A percentile compares a stretch with the other conserved stretches of the same genome.
These are phyloP conservation scores for Tinea pellionella DNA, from an alignment of 2,888 invertebrate species.

Conservation along the genomic window DNA sequence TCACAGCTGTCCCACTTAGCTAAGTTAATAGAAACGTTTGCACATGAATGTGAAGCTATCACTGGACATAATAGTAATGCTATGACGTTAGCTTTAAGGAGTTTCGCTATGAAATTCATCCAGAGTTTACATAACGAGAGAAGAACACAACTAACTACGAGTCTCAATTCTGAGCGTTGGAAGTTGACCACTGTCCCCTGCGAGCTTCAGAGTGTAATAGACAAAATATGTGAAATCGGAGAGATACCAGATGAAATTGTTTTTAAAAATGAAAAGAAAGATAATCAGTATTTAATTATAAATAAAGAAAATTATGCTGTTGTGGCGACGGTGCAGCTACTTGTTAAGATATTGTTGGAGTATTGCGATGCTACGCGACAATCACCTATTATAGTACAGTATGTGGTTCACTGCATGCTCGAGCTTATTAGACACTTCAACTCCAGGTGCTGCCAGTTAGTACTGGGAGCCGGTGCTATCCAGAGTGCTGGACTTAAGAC, in stretches of 20 bases:
- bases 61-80: slow-evolving; percentile 82
- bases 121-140: slow-evolving; percentile 91
- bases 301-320: slow-evolving; percentile 80
- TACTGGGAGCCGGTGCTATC: slow-evolving; percentile 96
- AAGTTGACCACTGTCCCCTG: slow-evolving; percentile 90
- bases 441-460: slow-evolving; percentile 90
- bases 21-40: slow-evolving; percentile 82
- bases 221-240: slow-evolving; percentile 71
- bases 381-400: slow-evolving; percentile 81
- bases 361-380: slow-evolving; percentile 87
- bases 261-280: slow-evolving; percentile 49
- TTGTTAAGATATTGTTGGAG: slow-evolving; percentile 91
- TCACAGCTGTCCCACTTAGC: slow-evolving; percentile 82
- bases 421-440: slow-evolving; percentile 90
- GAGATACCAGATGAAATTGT: slow-evolving; percentile 45
- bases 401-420: slow-evolving; percentile 85
- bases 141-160: slow-evolving; percentile 83
- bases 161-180: slow-evolving; percentile 94
- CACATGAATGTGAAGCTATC: slow-evolving; percentile 78
- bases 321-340: slow-evolving; percentile 84
- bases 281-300: slow-evolving; percentile 70
- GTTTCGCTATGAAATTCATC: slow-evolving; percentile 91
- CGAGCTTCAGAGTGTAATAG: slow-evolving; percentile 88
- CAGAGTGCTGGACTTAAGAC: slow-evolving; percentile 94
- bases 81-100: slow-evolving; percentile 84